Conservation (phyloP, 2,888 invertebrate species). For the Gryllus longicercus region DNA sequence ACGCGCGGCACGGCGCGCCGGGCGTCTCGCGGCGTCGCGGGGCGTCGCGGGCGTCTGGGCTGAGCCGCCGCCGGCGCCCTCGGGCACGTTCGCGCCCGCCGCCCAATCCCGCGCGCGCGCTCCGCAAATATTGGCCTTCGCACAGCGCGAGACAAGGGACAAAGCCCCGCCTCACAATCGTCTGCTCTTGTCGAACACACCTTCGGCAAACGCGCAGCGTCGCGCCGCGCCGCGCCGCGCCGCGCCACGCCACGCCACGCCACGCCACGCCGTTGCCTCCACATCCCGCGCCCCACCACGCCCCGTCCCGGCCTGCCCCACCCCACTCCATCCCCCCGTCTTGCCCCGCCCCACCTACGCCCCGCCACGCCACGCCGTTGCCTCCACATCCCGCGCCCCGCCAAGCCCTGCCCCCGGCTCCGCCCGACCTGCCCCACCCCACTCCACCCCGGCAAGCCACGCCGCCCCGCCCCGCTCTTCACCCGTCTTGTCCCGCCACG, state of each 20-base stretch:
- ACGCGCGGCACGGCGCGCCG: no score
- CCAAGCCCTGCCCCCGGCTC: no score
- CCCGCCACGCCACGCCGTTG: no score
- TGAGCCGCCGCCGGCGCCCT: not conserved
- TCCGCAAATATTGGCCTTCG: not conserved
- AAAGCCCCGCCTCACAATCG: not conserved
- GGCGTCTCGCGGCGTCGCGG: no score
- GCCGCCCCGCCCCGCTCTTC: no score
- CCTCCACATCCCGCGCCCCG: not conserved
- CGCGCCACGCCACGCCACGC: not conserved
- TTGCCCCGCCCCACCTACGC: no score
- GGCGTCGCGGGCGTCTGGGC: not conserved
- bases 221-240: not conserved
- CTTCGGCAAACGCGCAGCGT: not conserved
- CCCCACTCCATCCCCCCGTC: not conserved
- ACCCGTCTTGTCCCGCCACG: no score
- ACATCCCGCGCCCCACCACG: not conserved
- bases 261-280: not conserved
- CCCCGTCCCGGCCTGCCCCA: not conserved
- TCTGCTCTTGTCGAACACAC: not conserved
- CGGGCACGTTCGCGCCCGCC: slow-evolving; percentile 17
- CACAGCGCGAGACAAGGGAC: slow-evolving; percentile 17
- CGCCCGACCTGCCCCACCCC: no score
- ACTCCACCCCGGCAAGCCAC: no score
- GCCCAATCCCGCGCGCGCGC: not conserved